Conservation (phyloP, 2,113 vertebrate genomes). For the human (Homo sapiens) region GRCh38 chr7:121339001-121339500, state of each 20-base stretch:
- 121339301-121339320: slow-evolving; percentile 96
- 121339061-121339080: slow-evolving; percentile 87
- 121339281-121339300: slow-evolving; percentile 98
- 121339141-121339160: slow-evolving; percentile 90
- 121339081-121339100: slow-evolving; percentile 88
- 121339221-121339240: slow-evolving; percentile 96
- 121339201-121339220: slow-evolving; percentile 96
- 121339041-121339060: slow-evolving; percentile 90
- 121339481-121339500: neutral
- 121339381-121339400: neutral
- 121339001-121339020: slow-evolving; percentile 95
- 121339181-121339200: slow-evolving; percentile 89
- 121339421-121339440: neutral
- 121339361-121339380: neutral
- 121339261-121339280: slow-evolving; percentile 96
- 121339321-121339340: slow-evolving; percentile 97
- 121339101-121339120: slow-evolving; percentile 94
- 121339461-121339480: neutral
- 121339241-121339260: slow-evolving; percentile 93
- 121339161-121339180: slow-evolving; percentile 94
- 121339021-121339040: slow-evolving; percentile 88
- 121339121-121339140: slow-evolving; percentile 95
- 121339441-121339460: neutral
- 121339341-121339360: slow-evolving; percentile 79
- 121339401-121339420: neutral